These are phyloP conservation scores for Agelaius phoeniceus DNA, from an alignment of 2,113 vertebrate genomes.

Conservation along the genomic window DNA sequence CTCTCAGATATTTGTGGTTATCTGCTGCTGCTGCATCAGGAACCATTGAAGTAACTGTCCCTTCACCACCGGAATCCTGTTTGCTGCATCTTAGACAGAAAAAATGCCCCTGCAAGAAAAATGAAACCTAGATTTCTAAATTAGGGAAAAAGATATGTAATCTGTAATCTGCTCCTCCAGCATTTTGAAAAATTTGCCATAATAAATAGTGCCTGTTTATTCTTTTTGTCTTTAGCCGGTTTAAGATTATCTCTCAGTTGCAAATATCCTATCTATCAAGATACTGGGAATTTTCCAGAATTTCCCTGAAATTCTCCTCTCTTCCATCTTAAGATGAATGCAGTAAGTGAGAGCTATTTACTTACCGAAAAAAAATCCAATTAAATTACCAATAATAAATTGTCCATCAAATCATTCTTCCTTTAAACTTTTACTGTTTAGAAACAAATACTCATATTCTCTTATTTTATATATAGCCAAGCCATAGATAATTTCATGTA, in stretches of 20 bases:
- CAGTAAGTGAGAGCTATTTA: not conserved
- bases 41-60: not conserved
- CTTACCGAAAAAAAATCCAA: not conserved
- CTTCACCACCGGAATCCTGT: not conserved
- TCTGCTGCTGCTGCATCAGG: not conserved
- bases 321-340: not conserved
- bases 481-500: not conserved
- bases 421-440: not conserved
- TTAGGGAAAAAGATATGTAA: not conserved
- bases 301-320: not conserved
- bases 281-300: not conserved
- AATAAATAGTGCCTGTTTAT: not conserved
- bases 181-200: not conserved
- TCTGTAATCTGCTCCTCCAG: not conserved
- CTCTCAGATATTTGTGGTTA: not conserved
- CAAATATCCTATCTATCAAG: not conserved
- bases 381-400: not conserved
- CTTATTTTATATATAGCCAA: not conserved
- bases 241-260: not conserved
- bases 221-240: not conserved
- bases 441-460: not conserved
- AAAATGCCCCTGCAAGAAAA: not conserved
- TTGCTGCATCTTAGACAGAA: not conserved
- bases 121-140: not conserved
- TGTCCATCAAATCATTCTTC: not conserved